Evolutionary conservation across 2,888 invertebrate species (phyloP), one percentile per base, ranked within the genome.

Genomic region (Mythimna impura): DNA sequence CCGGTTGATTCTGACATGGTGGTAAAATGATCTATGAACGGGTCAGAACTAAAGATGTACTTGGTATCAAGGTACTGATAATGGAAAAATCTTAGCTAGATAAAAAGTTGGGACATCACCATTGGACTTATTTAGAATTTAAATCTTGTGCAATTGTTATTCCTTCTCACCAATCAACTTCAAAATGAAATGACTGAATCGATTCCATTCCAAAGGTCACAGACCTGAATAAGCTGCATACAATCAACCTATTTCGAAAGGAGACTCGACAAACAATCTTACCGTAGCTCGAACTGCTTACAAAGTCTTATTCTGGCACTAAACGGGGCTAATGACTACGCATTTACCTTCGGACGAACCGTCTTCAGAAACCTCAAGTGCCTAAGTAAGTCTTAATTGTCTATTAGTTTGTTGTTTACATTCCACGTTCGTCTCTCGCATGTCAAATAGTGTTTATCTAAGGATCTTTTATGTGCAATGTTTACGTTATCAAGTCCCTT

Each of bases 311-410:
- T 83, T 84, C 84, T 82, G 63, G 66, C 66, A 70, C 67, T 64
- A 71, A 83, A 81, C 82, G 81, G 70, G 81, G 81, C 84, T 82
- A 82, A 83, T 82, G 82, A 77, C 80, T 80, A 52, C 75, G 65
- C 81, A 81, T 81, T 81, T 81, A 83, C 80, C 80, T 83, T 81
- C 81, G 66, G 55, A 65, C 67, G 30, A 62, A 66, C 70, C 75
- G 67, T 83, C 81, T 81, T 83, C 81, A 60, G 80, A 81, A 81
- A 83, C 80, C 55, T 75, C 75, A 81, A 81, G 75, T 68, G 76
- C 60, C 61, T 81, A 47, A 66, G 80, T 73, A 66, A 82, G 67
- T 43, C 70, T 71, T 83, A 80, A 83, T 83, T 74, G 65, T 75
- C 75, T 63, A 83, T 83, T 83, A 67, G 75, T 81, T 80, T 80